A percentile compares a stretch with the other conserved stretches of the same genome.
phyloP scores from a whole-genome alignment of 2,888 invertebrate genomes.

The Drosophila picticornis region DNA sequence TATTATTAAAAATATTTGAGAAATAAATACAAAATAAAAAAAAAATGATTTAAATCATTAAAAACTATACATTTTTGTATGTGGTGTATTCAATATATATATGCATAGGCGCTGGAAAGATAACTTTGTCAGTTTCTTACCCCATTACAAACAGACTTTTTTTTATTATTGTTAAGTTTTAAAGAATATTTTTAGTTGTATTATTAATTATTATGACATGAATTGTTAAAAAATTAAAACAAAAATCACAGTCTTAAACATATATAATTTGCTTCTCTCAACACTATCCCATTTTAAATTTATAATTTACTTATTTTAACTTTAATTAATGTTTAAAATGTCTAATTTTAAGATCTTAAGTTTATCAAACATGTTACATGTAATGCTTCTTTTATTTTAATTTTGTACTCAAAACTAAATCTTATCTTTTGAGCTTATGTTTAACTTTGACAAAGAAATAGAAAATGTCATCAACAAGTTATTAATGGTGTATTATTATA shows the following conservation, averaged over 20 bases:
- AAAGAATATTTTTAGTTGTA: constrained; percentile 41
- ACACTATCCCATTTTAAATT: constrained; percentile 24
- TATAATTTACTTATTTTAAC: constrained; percentile 28
- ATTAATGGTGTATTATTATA: not conserved
- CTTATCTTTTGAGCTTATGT: constrained; percentile 39
- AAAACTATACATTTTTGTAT: constrained; percentile 50
- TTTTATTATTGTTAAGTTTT: constrained; percentile 55
- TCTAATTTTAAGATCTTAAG: constrained; percentile 33
- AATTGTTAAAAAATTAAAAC: constrained; percentile 31
- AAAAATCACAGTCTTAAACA: constrained; percentile 16
- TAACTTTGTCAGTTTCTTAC: constrained; percentile 19
- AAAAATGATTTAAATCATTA: constrained; percentile 76
- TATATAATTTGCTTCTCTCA: constrained; percentile 34
- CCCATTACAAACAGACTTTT: constrained; percentile 17
- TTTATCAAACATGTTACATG: constrained; percentile 44
- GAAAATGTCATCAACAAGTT: constrained; percentile 28
- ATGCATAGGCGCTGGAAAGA: constrained; percentile 26
- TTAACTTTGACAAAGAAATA: constrained; percentile 44
- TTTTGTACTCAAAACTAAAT: constrained; percentile 44
- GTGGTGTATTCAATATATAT: constrained; percentile 30
- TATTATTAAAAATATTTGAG: constrained; percentile 82
- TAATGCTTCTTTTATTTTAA: constrained; percentile 41
- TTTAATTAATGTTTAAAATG: constrained; percentile 39
- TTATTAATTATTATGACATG: constrained; percentile 26
- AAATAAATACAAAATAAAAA: constrained; percentile 76